Evolutionary conservation across 2,113 vertebrate genomes (phyloP).

Genomic region (Lepidothrix coronata): DNA sequence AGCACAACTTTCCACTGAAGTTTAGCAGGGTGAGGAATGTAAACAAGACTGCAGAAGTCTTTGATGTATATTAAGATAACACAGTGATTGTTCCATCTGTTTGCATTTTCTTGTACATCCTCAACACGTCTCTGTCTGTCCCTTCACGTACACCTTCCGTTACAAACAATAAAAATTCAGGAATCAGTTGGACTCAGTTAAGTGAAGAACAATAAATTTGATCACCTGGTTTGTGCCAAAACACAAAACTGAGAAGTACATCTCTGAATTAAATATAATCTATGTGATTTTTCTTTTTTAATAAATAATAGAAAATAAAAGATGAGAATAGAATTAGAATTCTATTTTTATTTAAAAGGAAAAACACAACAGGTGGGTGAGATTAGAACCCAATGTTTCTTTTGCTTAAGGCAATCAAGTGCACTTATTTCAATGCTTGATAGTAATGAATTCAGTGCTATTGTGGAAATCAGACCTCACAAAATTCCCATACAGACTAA

Average conservation of each 20-base stretch:
- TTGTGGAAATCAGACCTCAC: background rate
- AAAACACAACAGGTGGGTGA: background rate
- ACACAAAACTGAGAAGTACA: constrained; percentile 28
- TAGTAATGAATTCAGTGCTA: background rate
- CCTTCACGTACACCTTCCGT: constrained; percentile 12
- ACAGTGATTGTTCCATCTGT: constrained; percentile 54
- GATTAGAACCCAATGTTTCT: constrained; percentile 47
- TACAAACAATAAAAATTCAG: background rate
- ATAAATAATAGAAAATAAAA: constrained; percentile 56
- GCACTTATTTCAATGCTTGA: constrained; percentile 29
- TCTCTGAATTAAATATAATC: constrained; percentile 46
- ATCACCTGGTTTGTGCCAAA: constrained; percentile 36
- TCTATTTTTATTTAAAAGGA: background rate
- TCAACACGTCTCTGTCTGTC: constrained; percentile 39
- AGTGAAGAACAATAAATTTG: constrained; percentile 38
- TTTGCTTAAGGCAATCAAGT: constrained; percentile 67
- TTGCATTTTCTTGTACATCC: constrained; percentile 43
- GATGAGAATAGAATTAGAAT: background rate
- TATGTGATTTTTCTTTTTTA: background rate
- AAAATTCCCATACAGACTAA: background rate
- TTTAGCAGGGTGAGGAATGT: constrained; percentile 43
- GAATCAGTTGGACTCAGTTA: constrained; percentile 32
- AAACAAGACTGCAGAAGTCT: constrained; percentile 29
- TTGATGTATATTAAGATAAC: constrained; percentile 26
- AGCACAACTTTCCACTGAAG: background rate